A percentile compares a stretch with the other conserved stretches of the same genome.
Evolutionary conservation across 1,140 invertebrate species (phyloP).

Genomic region (Bacillus rossius): DNA sequence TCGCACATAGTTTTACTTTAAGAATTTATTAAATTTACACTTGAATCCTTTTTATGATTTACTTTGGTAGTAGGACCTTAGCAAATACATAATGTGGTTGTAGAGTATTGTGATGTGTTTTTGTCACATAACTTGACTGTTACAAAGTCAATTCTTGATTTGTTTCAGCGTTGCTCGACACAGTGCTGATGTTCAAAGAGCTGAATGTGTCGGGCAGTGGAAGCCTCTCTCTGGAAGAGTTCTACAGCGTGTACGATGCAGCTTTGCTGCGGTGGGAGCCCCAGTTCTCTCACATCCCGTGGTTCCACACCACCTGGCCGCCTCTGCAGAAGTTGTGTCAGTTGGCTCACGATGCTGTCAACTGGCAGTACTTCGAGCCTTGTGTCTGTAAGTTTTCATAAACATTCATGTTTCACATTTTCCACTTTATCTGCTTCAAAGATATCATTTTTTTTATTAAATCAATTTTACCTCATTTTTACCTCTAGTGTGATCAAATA

Average conservation of each 20-base stretch:
- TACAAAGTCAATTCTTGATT: no score
- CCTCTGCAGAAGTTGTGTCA: conserved; percentile 56
- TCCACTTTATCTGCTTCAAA: no score
- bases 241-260: conserved; percentile 72
- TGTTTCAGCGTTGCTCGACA: conserved; percentile 64
- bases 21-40: no score
- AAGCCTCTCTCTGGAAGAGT: conserved; percentile 63
- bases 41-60: no score
- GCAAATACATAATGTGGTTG: no score
- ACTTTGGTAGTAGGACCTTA: no score
- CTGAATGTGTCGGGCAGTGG: conserved; percentile 64
- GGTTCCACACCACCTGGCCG: conserved; percentile 58
- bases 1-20: no score
- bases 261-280: conserved; percentile 65
- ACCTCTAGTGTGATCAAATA: conserved; percentile 5
- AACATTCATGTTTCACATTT: no score
- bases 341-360: conserved; percentile 55
- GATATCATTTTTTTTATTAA: conserved; percentile 8
- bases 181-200: conserved; percentile 75
- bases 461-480: conserved; percentile 2
- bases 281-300: conserved; percentile 58
- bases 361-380: conserved; percentile 65
- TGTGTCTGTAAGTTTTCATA: conserved; percentile 60
- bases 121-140: no score
- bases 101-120: no score